These are phyloP conservation scores for Bellardia bayeri DNA, from an alignment of 2,888 invertebrate genomes.

Conservation along the genomic window DNA sequence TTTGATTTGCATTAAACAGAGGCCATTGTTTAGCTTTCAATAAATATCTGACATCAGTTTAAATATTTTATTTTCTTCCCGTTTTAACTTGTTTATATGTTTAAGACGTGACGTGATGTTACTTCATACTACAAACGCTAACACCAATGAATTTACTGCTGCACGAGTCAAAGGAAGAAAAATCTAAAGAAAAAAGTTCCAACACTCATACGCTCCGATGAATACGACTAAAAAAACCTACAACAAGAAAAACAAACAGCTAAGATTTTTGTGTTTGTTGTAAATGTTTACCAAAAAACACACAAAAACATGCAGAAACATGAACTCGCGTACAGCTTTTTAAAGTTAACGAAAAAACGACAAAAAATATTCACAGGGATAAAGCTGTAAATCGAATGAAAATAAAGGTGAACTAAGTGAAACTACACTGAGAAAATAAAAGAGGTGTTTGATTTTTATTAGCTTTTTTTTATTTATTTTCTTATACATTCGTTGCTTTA, in stretches of 20 bases:
- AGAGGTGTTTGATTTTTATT: too few relatives aligned
- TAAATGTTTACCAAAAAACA: conserved; percentile 5
- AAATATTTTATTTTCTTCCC: conserved; percentile 5
- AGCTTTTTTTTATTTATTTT: too few relatives aligned
- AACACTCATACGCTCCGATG: conserved; percentile 65
- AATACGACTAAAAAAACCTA: conserved; percentile 41
- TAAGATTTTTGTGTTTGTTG: neutral
- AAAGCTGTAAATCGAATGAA: neutral
- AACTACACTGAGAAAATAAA: neutral
- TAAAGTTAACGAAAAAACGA: neutral
- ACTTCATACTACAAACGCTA: conserved; percentile 13
- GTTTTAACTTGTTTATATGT: conserved; percentile 34
- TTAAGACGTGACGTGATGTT: conserved; percentile 28
- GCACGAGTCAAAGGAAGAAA: conserved; percentile 17
- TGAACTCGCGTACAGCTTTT: neutral
- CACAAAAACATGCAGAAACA: neutral
- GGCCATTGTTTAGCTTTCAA: conserved; percentile 15
- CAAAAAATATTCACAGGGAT: neutral
- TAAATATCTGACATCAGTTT: neutral
- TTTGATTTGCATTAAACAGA: neutral
- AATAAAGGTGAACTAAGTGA: neutral
- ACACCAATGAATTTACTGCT: conserved; percentile 25
- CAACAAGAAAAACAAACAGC: neutral
- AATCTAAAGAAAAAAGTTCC: conserved; percentile 45
- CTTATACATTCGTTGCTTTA: too few relatives aligned